Conservation (phyloP, 2,888 invertebrate species). For the Cephus runcator region DNA sequence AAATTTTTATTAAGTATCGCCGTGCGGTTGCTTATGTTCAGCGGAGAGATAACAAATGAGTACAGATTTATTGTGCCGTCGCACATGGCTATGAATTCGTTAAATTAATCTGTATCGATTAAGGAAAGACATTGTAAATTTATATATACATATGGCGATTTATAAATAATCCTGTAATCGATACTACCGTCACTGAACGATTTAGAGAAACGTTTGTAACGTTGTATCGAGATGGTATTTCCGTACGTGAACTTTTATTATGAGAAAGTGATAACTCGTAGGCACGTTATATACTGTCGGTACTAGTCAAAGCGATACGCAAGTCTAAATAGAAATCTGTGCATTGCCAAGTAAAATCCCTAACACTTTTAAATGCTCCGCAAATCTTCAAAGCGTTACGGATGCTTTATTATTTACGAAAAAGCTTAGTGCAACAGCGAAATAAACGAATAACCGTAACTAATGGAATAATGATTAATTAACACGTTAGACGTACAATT, state of each 20-base stretch:
- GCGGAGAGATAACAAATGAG: neutral
- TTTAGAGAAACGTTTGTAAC: neutral
- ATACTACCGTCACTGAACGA: neutral
- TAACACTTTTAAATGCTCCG: neutral
- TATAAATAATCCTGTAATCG: neutral
- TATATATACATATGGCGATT: neutral
- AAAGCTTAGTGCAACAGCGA: too few species aligned
- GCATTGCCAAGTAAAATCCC: neutral
- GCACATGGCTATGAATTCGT: neutral
- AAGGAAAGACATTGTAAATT: neutral
- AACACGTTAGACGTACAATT: neutral
- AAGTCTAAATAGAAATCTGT: neutral
- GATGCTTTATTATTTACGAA: too few species aligned
- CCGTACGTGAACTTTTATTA: constrained; percentile 3
- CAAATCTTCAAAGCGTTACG: neutral
- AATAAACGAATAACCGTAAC: neutral
- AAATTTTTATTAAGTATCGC: neutral
- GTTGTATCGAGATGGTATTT: constrained; percentile 13
- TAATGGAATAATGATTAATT: neutral
- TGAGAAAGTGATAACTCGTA: neutral
- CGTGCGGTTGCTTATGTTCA: neutral
- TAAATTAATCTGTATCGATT: neutral
- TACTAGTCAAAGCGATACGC: neutral
- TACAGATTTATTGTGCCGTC: constrained; percentile 5
- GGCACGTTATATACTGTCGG: neutral